Conservation (phyloP, 2,888 invertebrate species). For the Tenthredo mesomela region DNA sequence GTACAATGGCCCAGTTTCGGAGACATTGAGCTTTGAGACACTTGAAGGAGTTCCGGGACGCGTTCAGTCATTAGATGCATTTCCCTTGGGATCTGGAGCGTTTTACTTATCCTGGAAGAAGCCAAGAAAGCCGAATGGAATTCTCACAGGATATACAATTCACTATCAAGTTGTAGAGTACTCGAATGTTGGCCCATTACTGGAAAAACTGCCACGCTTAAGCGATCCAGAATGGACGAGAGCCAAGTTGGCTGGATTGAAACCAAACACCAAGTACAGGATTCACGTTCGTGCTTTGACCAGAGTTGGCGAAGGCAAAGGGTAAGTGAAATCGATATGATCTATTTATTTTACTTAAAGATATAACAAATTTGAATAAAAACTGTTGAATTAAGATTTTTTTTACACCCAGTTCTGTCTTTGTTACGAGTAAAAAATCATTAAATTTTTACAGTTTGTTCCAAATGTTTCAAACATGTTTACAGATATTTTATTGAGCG, state of each 20-base stretch:
- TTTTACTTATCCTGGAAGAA: constrained; percentile 95
- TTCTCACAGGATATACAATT: constrained; percentile 94
- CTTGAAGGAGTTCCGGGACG: constrained; percentile 96
- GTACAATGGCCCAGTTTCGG: constrained; percentile 94
- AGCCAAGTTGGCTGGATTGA: constrained; percentile 91
- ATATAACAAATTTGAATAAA: background rate
- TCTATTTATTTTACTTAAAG: background rate
- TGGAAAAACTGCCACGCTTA: constrained; percentile 89
- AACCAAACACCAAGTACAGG: constrained; percentile 93
- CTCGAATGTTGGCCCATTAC: constrained; percentile 81
- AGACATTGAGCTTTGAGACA: constrained; percentile 90
- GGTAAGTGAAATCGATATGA: constrained; percentile 76
- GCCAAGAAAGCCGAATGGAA: constrained; percentile 95
- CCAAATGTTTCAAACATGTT: constrained; percentile 24
- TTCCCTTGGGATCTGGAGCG: constrained; percentile 93
- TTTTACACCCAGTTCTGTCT: background rate
- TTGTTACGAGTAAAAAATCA: background rate
- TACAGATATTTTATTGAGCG: constrained; percentile 88
- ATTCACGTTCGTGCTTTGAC: constrained; percentile 93
- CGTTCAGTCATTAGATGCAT: constrained; percentile 90
- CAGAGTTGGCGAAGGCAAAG: constrained; percentile 91
- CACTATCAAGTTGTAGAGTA: constrained; percentile 90
- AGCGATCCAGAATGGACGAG: constrained; percentile 87
- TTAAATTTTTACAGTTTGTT: background rate
- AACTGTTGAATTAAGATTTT: background rate